Evolutionary conservation across 2,888 invertebrate genomes (phyloP), one percentile per base, ranked within the genome.

Genomic region (Meteorus cinctellus): DNA sequence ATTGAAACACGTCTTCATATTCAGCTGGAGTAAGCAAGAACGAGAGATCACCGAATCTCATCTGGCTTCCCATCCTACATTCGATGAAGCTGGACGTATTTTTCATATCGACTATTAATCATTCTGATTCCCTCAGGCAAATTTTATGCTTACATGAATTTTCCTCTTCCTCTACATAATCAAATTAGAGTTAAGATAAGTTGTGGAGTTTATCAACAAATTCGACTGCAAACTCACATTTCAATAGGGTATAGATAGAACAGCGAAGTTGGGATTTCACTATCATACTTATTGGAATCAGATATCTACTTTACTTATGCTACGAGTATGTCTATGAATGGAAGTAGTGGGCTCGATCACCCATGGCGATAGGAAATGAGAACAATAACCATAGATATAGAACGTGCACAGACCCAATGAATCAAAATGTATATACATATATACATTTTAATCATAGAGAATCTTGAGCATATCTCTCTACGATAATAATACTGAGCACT

Each of bases 391-490:
- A 65, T 4, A 41, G 14, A 19, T 34, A 62, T 19, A 55, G 8
- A 36, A 24, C 16, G 34, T 19, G 6, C 34, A 45, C 41, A 45
- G 41, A 72, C 71, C 59, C 62, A 27, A 16, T 14, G 48, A 48
- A n/a, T n/a, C n/a, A 12, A 45, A 4, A 45, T 45, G 12, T 45
- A 45, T 34, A 45, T 45, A 45, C 5, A 45, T 45, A 45, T 48
- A 41, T 41, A 41, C 4, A 48, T 48, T 63, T 31, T 63, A 63
- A 63, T 63, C 63, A 34, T 63, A 1, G 34, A 34, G 34, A 31
- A 63, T 55, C n/a, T 31, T 24, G 31, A 29, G 24, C 72, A 31
- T 72, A 72, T 63, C 72, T 72, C 29, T 31, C 51, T 63, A 27
- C 31, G 19, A 45, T 31, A 19, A 29, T 31, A 63, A 62, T 10